Base-by-base conservation (phyloP, 2,888 invertebrate genomes). In the Drosophila paramelanica region DNA sequence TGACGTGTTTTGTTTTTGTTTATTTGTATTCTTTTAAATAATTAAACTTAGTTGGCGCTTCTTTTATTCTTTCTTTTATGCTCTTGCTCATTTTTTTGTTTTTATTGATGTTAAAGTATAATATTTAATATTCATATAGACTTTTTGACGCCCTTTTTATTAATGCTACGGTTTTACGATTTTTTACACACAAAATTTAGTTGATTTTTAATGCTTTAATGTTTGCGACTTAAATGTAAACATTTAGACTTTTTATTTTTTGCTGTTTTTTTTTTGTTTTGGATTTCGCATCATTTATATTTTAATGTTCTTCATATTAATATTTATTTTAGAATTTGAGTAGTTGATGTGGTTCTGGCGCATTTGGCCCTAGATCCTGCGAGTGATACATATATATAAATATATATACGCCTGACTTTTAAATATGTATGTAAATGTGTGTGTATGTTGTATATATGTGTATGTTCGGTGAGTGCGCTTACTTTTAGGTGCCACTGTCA, bases 111-210 rank as follows among this genome's bases (percentile, higher is more conserved):
- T 74, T 62, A 50, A 57, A 79, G 77, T 82, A 67, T 79, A 82
- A 82, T 80, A 65, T 80, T 80, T 73, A 73, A 73, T 77, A 73
- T 77, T 81, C 74, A 73, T 82, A 65, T 80, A 68, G 82, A 75
- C 81, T 85, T 62, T 59, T 66, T 61, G 58, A 74, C 75, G 85
- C 69, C 79, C 31, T 60, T 49, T 59, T 53, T 57, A 62, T 77
- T 88, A 88, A 89, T 73, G 57, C 87, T 89, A 89, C 75, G 69
- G 49, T 74, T 79, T 84, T 83, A 84, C 79, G 76, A 60, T 70
- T 77, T 87, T 85, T 69, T 84, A 89, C 89, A 84, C 83, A 89
- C 89, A 84, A 82, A 86, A 82, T 83, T 83, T 85, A 81, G 71
- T 82, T 86, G 64, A 51, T 77, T 75, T 75, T 60, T 76, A 65